These are phyloP conservation scores for Asbolus verrucosus DNA, from an alignment of 1,140 invertebrate species.

Conservation along the genomic window DNA sequence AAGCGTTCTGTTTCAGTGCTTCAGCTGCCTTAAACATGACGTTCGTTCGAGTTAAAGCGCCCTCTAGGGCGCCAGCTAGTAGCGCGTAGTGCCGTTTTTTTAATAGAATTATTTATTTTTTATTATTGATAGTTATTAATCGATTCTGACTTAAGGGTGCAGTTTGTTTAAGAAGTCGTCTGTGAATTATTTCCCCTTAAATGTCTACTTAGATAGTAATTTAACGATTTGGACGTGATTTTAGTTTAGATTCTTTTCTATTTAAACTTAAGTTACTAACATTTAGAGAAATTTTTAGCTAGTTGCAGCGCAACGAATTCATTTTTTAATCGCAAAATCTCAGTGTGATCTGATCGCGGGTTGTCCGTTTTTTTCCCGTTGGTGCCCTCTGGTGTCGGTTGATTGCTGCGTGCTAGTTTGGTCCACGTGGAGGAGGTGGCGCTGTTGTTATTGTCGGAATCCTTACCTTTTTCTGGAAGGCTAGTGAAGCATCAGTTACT, in stretches of 20 bases:
- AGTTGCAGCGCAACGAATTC: slow-evolving; percentile 21
- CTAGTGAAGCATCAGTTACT: slow-evolving; percentile 22
- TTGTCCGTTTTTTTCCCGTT: neutral
- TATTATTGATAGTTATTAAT: neutral
- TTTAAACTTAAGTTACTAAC: slow-evolving; percentile 34
- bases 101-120: slow-evolving; percentile 23
- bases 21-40: neutral
- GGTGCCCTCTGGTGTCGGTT: neutral
- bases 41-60: slow-evolving; percentile 2
- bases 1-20: slow-evolving; percentile 5
- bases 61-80: neutral
- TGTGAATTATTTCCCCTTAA: slow-evolving; percentile 7
- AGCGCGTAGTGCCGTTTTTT: slow-evolving; percentile 14
- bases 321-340: slow-evolving; percentile 23
- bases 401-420: neutral
- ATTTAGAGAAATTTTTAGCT: neutral
- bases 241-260: slow-evolving; percentile 24
- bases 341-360: slow-evolving; percentile 20
- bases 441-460: neutral
- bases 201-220: slow-evolving; percentile 11
- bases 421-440: neutral
- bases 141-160: slow-evolving; percentile 5
- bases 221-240: slow-evolving; percentile 21
- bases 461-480: slow-evolving; percentile 6
- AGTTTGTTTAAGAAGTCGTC: slow-evolving; percentile 9